A percentile compares a stretch with the other conserved stretches of the same genome.
Conservation (phyloP, 2,888 invertebrate species). For the Nomada fabriciana region DNA sequence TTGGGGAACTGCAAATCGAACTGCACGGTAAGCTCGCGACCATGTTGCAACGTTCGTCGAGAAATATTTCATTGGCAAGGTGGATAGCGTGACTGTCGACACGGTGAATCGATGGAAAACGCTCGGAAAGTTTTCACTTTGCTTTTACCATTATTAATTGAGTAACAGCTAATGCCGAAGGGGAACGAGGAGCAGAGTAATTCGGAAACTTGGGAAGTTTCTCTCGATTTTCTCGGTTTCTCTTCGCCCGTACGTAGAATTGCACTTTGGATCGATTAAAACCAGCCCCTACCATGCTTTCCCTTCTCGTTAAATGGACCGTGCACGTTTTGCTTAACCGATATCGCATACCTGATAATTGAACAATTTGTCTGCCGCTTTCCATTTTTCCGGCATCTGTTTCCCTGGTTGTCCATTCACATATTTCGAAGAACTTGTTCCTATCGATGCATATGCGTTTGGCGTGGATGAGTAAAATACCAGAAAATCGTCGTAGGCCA, state of each 20-base stretch:
- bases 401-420: not conserved
- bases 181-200: constrained; percentile 23
- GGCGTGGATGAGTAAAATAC: not conserved
- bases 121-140: constrained; percentile 28
- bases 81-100: not conserved
- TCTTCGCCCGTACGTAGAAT: not conserved
- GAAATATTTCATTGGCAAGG: not conserved
- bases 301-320: not conserved
- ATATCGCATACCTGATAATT: not conserved
- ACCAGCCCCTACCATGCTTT: not conserved
- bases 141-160: constrained; percentile 53
- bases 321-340: not conserved
- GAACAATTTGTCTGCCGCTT: not conserved
- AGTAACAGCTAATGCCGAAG: constrained; percentile 18
- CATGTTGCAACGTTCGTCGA: not conserved
- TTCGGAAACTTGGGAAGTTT: constrained; percentile 44
- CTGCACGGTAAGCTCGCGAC: not conserved
- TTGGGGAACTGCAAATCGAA: not conserved
- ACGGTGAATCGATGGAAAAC: constrained; percentile 20
- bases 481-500: not conserved
- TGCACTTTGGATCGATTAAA: constrained; percentile 20
- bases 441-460: not conserved
- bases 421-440: not conserved
- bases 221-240: not conserved
- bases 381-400: not conserved